These are phyloP conservation scores for Sarcophaga rosellei DNA, from an alignment of 2,888 invertebrate species.

Conservation along the genomic window DNA sequence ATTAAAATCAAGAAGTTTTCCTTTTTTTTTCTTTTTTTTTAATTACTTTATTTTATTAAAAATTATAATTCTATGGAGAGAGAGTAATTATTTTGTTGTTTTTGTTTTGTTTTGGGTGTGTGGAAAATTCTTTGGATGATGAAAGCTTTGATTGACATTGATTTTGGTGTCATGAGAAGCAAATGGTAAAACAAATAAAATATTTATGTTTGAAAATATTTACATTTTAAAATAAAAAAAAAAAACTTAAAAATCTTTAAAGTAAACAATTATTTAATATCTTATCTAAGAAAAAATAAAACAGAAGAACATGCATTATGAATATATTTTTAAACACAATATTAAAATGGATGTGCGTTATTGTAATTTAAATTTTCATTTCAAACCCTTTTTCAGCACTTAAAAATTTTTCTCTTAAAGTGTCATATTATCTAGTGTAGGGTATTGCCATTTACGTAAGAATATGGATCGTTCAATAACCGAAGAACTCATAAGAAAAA, in stretches of 20 bases:
- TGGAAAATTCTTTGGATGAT: neutral
- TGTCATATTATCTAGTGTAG: too few species aligned
- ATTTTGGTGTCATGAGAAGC: slow-evolving; percentile 20
- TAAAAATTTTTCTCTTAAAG: too few species aligned
- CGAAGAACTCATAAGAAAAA: too few species aligned
- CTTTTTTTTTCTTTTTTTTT: slow-evolving; percentile 25
- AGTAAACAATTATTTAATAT: neutral
- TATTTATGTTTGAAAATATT: neutral
- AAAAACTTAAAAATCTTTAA: too few species aligned
- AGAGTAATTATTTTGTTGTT: too few species aligned
- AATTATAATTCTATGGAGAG: too few species aligned
- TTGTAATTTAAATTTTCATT: neutral
- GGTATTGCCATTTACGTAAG: too few species aligned
- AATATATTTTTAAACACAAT: slow-evolving; percentile 27
- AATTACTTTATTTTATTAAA: slow-evolving; percentile 45
- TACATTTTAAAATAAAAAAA: too few species aligned
- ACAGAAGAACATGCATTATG: slow-evolving; percentile 46
- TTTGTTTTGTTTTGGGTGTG: neutral
- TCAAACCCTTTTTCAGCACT: too few species aligned
- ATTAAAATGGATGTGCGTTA: neutral
- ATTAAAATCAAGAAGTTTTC: slow-evolving; percentile 64
- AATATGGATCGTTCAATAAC: too few species aligned
- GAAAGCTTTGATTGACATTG: slow-evolving; percentile 22
- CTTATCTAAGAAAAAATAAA: slow-evolving; percentile 3
- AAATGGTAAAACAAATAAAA: neutral